Evolutionary conservation across 2,888 invertebrate species (phyloP).

Genomic region (Acrobasis consociella): DNA sequence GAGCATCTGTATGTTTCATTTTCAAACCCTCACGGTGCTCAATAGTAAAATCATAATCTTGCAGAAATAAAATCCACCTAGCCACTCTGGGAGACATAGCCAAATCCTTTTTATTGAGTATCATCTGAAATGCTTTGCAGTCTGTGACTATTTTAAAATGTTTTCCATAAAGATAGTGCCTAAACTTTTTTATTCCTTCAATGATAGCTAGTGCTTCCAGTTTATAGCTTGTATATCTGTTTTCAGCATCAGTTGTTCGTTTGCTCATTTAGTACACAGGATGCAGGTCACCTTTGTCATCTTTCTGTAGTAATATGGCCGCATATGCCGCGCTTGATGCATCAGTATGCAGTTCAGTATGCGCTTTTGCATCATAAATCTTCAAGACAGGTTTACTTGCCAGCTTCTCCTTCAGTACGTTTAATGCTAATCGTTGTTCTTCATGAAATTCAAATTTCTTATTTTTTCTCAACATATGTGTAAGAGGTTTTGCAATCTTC

Average conservation of each 20-base stretch:
- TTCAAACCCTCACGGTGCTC: constrained; percentile 17
- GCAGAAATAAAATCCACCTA: not conserved
- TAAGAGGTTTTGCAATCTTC: constrained; percentile 29
- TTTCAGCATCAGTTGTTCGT: constrained; percentile 31
- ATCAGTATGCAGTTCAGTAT: constrained; percentile 4
- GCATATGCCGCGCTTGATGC: not conserved
- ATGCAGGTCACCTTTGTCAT: not conserved
- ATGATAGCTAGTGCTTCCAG: constrained; percentile 37
- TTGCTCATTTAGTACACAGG: constrained; percentile 34
- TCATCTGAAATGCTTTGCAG: constrained; percentile 31
- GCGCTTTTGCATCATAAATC: not conserved
- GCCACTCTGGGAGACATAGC: not conserved
- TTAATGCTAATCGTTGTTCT: not conserved
- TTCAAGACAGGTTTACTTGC: not conserved
- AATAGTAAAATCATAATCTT: not conserved
- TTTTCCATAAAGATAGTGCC: constrained; percentile 37
- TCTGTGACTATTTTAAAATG: constrained; percentile 26
- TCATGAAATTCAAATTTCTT: constrained; percentile 1
- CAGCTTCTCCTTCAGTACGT: not conserved
- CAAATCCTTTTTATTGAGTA: constrained; percentile 23
- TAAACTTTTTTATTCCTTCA: constrained; percentile 37
- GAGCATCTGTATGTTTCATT: constrained; percentile 32
- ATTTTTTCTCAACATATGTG: constrained; percentile 18
- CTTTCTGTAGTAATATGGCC: not conserved
- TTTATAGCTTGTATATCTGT: constrained; percentile 37